Evolutionary conservation across 2,888 invertebrate species (phyloP).

Genomic region (Nowickia ferox): DNA sequence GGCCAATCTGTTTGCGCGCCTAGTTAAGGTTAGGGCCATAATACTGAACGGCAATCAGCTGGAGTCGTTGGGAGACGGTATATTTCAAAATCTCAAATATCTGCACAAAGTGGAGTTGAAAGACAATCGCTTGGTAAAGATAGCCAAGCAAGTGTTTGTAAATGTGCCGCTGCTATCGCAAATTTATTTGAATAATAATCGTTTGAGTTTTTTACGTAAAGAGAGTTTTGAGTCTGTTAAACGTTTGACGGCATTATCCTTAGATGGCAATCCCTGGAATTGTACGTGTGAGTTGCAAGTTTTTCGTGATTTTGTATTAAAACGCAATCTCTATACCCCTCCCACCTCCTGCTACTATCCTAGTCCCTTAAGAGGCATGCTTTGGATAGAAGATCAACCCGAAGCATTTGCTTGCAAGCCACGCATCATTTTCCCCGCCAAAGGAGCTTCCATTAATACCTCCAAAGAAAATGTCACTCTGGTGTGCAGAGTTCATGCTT

Average conservation of each 20-base stretch:
- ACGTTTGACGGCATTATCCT: slow-evolving; percentile 88
- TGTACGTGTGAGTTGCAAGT: slow-evolving; percentile 92
- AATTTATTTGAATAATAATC: slow-evolving; percentile 89
- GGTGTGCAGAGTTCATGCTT: slow-evolving; percentile 89
- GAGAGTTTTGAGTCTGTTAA: slow-evolving; percentile 87
- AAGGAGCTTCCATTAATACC: slow-evolving; percentile 85
- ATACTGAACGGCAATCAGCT: slow-evolving; percentile 90
- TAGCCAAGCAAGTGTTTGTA: slow-evolving; percentile 88
- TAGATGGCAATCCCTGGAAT: slow-evolving; percentile 93
- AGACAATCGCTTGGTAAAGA: slow-evolving; percentile 88
- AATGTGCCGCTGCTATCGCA: slow-evolving; percentile 88
- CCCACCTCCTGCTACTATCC: slow-evolving; percentile 90
- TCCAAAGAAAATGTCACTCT: slow-evolving; percentile 88
- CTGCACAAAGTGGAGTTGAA: slow-evolving; percentile 90
- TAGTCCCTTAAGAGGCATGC: slow-evolving; percentile 86
- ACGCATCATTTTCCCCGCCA: slow-evolving; percentile 87
- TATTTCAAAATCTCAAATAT: slow-evolving; percentile 89
- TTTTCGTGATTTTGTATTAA: slow-evolving; percentile 90
- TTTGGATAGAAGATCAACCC: slow-evolving; percentile 88
- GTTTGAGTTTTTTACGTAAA: slow-evolving; percentile 87
- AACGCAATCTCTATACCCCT: slow-evolving; percentile 89
- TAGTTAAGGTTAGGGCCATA: slow-evolving; percentile 88
- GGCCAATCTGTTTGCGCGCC: slow-evolving; percentile 88
- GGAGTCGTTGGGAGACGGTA: slow-evolving; percentile 87
- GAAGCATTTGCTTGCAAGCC: slow-evolving; percentile 93